Base-by-base conservation (phyloP, 2,797 vertebrate genomes). In the Streptopelia turtur region DNA sequence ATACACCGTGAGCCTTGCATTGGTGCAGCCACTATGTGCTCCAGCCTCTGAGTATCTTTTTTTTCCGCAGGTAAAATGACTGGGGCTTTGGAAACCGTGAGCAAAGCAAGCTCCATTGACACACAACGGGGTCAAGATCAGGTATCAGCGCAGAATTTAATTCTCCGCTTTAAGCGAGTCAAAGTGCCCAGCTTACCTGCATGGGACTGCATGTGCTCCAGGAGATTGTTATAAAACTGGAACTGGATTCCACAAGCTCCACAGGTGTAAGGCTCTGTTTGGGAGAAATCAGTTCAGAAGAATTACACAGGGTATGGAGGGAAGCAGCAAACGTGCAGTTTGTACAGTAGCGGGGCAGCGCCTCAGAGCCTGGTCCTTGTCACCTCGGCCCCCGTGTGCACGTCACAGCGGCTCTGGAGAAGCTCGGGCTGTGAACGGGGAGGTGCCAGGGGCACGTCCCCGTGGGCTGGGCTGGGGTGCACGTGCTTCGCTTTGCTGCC, bases 201-300 rank as follows among this genome's bases (percentile, higher is more conserved):
- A 0, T 99, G 99, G 94, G 99, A 99, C 98, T 99, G 99, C 99
- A 99, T 99, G 98, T 99, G 99, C 98, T 99, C 99, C 98, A 99
- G 98, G 97, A 99, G 99, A 98, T 99, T 99, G 99, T 99, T 99
- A 98, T 99, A 99, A 99, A 99, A 99, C 98, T 99, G 99, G 98
- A 99, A 99, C 98, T 99, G 99, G 98, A 99, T 99, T 97, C 99
- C 99, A 98, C 99, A 99, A 98, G 99, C 99, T 96, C 99, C 99
- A 88, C 99, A 99, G 89, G 99, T 99, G 98, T 99, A 99, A 97
- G 99, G 99, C 97, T 99, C 99, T 99, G 98, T 95, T 98, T 97
- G 97, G 98, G 98, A 98, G 98, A 98, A 77, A 97, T 35, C 72
- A 95, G 93, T 97, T 96, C 57, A 80, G 92, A 93, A 63, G 49